These are phyloP conservation scores for Caenorhabditis angaria DNA, from an alignment of 2,888 invertebrate genomes.

Conservation along the genomic window DNA sequence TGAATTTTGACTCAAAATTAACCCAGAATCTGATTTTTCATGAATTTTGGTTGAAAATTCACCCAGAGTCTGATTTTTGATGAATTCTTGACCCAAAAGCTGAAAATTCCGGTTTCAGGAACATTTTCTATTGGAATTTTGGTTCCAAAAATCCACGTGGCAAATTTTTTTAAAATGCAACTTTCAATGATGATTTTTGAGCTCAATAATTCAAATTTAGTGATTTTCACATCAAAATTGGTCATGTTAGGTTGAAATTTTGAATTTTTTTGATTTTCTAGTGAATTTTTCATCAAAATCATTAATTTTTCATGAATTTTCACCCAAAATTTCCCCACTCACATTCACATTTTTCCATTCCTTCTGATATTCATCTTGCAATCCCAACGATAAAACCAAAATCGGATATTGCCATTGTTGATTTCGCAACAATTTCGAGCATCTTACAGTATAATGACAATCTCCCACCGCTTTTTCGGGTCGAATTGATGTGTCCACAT, in stretches of 20 bases:
- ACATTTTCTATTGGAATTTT: neutral
- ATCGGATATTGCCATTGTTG: constrained; percentile 64
- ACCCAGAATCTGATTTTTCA: no score
- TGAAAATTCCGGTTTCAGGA: neutral
- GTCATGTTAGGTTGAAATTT: no score
- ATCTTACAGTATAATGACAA: constrained; percentile 97
- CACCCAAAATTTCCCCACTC: neutral
- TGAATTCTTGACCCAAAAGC: neutral
- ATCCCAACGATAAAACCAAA: constrained; percentile 66
- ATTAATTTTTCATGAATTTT: neutral
- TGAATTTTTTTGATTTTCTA: no score
- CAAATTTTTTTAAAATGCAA: neutral
- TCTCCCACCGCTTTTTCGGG: constrained; percentile 91
- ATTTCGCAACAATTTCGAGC: constrained; percentile 80
- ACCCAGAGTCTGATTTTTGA: no score
- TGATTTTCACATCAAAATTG: no score
- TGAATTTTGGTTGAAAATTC: no score
- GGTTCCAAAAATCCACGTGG: neutral
- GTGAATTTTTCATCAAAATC: neutral
- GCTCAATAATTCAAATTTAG: no score
- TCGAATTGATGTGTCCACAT: constrained; percentile 94
- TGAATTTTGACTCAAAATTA: no score
- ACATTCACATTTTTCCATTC: constrained; percentile 33
- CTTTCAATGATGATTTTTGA: no score
- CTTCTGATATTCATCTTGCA: constrained; percentile 23